A percentile compares a stretch with the other conserved stretches of the same genome.
phyloP scores from a whole-genome alignment of 2,113 vertebrate genomes.

The Etia nguti region DNA sequence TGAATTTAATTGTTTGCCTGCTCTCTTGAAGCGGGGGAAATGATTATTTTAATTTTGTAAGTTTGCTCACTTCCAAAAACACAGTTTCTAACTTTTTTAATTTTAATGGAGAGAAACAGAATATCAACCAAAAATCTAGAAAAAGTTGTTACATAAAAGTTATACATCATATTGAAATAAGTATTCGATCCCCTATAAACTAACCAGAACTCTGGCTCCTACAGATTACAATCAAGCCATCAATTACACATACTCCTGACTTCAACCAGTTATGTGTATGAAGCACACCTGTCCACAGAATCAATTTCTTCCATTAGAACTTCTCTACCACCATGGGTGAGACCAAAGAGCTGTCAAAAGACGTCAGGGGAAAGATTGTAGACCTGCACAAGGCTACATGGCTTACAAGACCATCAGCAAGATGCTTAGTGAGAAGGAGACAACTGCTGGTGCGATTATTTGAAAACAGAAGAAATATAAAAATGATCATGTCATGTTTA shows the following conservation, averaged over 20 bases:
- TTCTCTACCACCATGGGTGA: not conserved
- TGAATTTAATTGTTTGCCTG: not conserved
- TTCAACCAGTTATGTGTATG: not conserved
- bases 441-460: not conserved
- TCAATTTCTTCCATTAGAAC: not conserved
- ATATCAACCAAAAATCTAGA: not conserved
- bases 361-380: not conserved
- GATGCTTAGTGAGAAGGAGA: not conserved
- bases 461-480: not conserved
- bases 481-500: not conserved
- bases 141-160: not conserved
- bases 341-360: not conserved
- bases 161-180: not conserved
- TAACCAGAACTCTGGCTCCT: not conserved
- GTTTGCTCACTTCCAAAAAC: not conserved
- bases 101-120: not conserved
- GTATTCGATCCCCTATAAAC: not conserved
- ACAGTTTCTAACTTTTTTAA: not conserved
- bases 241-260: not conserved
- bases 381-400: not conserved
- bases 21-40: not conserved
- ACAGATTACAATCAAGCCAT: not conserved
- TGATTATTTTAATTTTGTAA: not conserved
- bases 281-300: not conserved
- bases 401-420: not conserved